Conservation (phyloP, 2,113 vertebrate species). For the Catharus fuscescens region DNA sequence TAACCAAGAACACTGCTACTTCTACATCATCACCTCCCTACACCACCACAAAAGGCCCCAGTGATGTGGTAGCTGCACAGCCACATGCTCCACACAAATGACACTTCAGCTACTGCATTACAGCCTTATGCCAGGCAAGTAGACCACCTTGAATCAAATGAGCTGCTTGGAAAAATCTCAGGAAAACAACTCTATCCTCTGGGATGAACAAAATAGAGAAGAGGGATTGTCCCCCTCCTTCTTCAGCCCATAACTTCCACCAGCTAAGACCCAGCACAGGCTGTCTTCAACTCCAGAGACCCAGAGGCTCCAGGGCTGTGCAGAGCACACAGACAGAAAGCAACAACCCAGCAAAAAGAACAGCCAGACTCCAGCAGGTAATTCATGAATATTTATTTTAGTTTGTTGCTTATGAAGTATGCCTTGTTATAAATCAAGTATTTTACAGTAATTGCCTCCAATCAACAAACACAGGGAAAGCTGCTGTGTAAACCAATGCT, state of each 20-base stretch:
- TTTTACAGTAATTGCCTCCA: slow-evolving; percentile 50
- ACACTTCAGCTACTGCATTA: neutral
- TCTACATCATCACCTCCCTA: neutral
- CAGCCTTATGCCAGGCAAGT: neutral
- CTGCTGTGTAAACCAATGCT: neutral
- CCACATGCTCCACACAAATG: neutral
- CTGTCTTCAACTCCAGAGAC: neutral
- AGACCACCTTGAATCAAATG: neutral
- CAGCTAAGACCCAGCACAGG: neutral
- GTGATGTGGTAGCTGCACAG: fast-evolving
- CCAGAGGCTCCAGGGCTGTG: neutral
- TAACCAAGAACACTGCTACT: neutral
- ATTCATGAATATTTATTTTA: slow-evolving; percentile 53
- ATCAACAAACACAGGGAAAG: slow-evolving; percentile 27
- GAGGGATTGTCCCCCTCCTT: neutral
- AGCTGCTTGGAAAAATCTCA: neutral
- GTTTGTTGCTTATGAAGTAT: slow-evolving; percentile 44
- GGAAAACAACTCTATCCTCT: neutral
- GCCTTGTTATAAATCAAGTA: slow-evolving; percentile 59
- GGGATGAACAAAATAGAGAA: neutral
- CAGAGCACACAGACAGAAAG: neutral
- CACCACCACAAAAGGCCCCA: neutral
- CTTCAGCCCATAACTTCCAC: neutral
- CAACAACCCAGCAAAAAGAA: neutral
- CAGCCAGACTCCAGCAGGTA: slow-evolving; percentile 30